Base-by-base conservation (phyloP, 2,797 vertebrate species). In the Sparus aurata region DNA sequence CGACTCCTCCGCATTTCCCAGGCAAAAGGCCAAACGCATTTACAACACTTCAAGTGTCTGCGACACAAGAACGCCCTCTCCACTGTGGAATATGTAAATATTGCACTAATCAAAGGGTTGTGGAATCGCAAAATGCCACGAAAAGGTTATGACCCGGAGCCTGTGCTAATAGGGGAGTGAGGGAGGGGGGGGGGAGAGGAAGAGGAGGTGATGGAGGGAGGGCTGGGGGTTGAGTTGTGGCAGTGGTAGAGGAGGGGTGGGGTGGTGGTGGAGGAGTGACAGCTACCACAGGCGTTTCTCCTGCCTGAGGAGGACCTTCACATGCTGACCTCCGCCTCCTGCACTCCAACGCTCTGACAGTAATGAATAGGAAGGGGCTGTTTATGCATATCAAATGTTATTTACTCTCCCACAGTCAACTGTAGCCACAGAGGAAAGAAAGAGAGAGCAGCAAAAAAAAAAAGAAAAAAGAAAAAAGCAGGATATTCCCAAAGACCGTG, bases 31-130 rank as follows among this genome's bases (percentile, higher is more conserved):
- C 95, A 97, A 95, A 96, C 90, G 92, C 95, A 96, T 96, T 96
- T 96, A 96, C 95, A 96, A 93, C 94, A 95, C 95, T 95, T 96
- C 93, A 94, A 95, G 96, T 94, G 89, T 96, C 90, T 95, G 95
- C 94, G 91, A 94, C 89, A 95, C 95, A 92, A 81, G 93, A 93
- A 94, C 88, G 87, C 92, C 93, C 92, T 94, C 96, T 96, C 94
- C 90, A 90, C 95, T 86, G 95, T 94, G 95, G 95, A 94, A 95
- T 97, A 96, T 98, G 97, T 96, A 97, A 97, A 97, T 97, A 96
- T 90, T 95, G 95, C 95, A 93, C 96, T 98, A 96, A 97, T 97
- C 96, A 97, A 96, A 96, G 96, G 96, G 92, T 96, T 97, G 96
- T 94, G 95, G 95, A 96, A 96, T 96, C 95, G 95, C 95, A 97